Conservation (phyloP, 1,140 invertebrate species). For the Drosophila seguyi region DNA sequence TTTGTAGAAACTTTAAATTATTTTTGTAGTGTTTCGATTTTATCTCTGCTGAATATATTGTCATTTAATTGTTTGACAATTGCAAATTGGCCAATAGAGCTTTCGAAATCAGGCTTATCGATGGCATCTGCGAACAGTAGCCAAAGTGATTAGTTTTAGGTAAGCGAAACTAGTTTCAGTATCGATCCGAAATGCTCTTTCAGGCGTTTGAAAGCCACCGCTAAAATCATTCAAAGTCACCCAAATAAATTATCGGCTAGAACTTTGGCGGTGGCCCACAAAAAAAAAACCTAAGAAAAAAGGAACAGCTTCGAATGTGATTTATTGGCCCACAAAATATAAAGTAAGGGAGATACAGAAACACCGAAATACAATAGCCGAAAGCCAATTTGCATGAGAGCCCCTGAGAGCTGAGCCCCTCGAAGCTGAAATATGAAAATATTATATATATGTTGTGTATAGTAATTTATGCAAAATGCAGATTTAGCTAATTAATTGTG, state of each 20-base stretch:
- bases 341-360: slow-evolving; percentile 29
- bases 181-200: slow-evolving; percentile 14
- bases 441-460: slow-evolving; percentile 55
- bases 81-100: slow-evolving; percentile 48
- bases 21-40: background rate
- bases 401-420: slow-evolving; percentile 2
- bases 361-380: slow-evolving; percentile 41
- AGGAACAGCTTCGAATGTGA: slow-evolving; percentile 49
- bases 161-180: slow-evolving; percentile 44
- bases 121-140: slow-evolving; percentile 61
- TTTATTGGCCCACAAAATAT: slow-evolving; percentile 70
- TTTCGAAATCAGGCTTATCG: slow-evolving; percentile 38
- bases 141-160: slow-evolving; percentile 51
- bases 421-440: slow-evolving; percentile 58
- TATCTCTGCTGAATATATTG: slow-evolving; percentile 58
- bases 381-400: slow-evolving; percentile 38
- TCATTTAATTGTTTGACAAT: slow-evolving; percentile 74
- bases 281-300: slow-evolving; percentile 19
- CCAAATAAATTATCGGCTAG: slow-evolving; percentile 64
- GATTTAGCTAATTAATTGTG: slow-evolving; percentile 81
- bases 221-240: slow-evolving; percentile 65
- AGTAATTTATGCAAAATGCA: slow-evolving; percentile 83
- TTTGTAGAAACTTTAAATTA: background rate
- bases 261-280: slow-evolving; percentile 53
- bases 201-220: slow-evolving; percentile 54